A percentile compares a stretch with the other conserved stretches of the same genome.
These are phyloP conservation scores for Ibidorhyncha struthersii DNA, from an alignment of 2,113 vertebrate genomes.

Conservation along the genomic window DNA sequence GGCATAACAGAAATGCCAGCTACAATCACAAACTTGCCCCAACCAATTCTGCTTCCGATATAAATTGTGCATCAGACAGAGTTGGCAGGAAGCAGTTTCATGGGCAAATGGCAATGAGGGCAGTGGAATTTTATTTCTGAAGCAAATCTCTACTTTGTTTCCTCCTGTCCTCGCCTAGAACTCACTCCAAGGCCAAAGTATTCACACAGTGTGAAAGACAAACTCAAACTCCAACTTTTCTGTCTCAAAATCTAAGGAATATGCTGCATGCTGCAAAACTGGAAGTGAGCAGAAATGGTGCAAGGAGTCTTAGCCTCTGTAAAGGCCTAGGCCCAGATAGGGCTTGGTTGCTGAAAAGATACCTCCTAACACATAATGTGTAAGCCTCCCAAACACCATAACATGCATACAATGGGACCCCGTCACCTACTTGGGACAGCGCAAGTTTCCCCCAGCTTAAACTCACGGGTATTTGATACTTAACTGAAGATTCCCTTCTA, in stretches of 20 bases:
- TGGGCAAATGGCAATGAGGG: neutral
- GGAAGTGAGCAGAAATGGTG: neutral
- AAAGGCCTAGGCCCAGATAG: neutral
- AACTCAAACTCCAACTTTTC: neutral
- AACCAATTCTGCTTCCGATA: slow-evolving; percentile 44
- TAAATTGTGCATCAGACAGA: neutral
- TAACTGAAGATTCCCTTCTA: neutral
- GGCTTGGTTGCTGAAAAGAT: neutral
- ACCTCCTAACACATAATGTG: neutral
- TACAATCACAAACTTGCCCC: slow-evolving; percentile 62
- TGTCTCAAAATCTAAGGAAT: slow-evolving; percentile 7
- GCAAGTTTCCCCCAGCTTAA: neutral
- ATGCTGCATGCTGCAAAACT: neutral
- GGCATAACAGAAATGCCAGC: slow-evolving; percentile 59
- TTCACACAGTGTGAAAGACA: neutral
- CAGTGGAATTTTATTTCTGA: neutral
- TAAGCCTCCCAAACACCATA: neutral
- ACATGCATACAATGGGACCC: neutral
- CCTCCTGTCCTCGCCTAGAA: neutral
- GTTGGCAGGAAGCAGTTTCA: slow-evolving; percentile 2
- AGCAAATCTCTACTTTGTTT: neutral
- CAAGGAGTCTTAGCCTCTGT: neutral
- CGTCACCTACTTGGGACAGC: neutral
- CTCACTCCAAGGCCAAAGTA: neutral
- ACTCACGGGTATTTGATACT: neutral